Base-by-base conservation (phyloP, 2,888 invertebrate species). In the Bhutanitis thaidina region DNA sequence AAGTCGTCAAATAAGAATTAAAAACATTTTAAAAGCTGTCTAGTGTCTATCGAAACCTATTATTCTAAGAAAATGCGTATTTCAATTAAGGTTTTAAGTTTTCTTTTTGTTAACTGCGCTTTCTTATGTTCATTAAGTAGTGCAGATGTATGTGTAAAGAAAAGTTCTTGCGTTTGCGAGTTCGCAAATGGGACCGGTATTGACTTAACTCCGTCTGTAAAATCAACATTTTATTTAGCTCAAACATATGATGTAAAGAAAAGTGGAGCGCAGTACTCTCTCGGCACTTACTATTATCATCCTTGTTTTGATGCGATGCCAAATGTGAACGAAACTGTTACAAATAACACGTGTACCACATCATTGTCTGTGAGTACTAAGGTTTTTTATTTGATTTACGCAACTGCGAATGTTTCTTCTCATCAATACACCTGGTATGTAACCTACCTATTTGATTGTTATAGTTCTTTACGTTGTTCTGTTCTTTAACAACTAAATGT, bases 101-200 rank as follows among this genome's bases (percentile, higher is more conserved):
- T 67, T 53, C 20, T 61, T 43, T 61, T 70, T 25, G 43, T 74
- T 45, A 59, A 49, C 54, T 58, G 73, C 48, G 51, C 57, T 41
- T 64, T 61, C 56, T 53, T 60, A 38, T 58, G 58, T 47, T 53
- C 58, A 30, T 47, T 47, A 13, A 27, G 30, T 3, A 27, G 68
- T 38, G 60, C 62, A 54, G 84, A 86, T 56, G 59, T 63, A 32
- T 90, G 90, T 65, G 74, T 71, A 25, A 64, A 70, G 52, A 80
- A 70, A 59, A 74, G 74, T 38, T 68, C 86, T 3, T 90, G 90
- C 62, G 65, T 69, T 46, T 90, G 90, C 65, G 79, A 72, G 57
- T 90, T 84, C 70, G 58, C 82, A 5, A 89, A 89, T 74, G 90
- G 90, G 54, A 88, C 89, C 62, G 88, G 88, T 62, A 77, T 89